Conservation (phyloP, 92 coral and sea anemone genomes). For the Blastomussa wellsi region DNA sequence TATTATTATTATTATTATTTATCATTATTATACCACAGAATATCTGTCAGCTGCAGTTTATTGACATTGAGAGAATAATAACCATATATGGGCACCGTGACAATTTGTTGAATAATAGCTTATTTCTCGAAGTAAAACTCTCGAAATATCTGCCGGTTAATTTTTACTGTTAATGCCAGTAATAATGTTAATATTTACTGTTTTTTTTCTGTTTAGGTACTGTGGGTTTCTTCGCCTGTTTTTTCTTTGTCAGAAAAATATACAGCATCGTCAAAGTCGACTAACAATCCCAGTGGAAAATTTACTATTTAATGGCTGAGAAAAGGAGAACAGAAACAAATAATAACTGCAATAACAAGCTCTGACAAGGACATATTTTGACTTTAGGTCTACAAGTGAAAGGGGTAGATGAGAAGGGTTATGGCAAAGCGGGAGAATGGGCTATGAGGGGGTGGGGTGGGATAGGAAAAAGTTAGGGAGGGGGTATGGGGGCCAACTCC, state of each 20-base stretch:
- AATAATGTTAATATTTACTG: too few species aligned
- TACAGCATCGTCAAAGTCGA: conserved; percentile 97
- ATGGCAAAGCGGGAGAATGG: background rate
- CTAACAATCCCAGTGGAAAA: conserved; percentile 20
- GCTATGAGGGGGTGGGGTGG: background rate
- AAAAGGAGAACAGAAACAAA: background rate
- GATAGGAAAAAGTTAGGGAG: background rate
- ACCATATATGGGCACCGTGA: too few species aligned
- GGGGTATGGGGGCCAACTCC: background rate
- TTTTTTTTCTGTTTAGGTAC: conserved; percentile 51
- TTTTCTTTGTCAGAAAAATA: conserved; percentile 95
- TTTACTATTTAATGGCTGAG: background rate
- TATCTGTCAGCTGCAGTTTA: too few species aligned
- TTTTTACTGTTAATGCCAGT: too few species aligned
- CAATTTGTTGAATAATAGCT: too few species aligned
- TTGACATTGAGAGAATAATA: too few species aligned
- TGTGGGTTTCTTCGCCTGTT: conserved; percentile 95
- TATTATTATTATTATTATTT: too few species aligned
- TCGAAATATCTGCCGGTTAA: too few species aligned
- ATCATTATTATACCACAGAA: too few species aligned
- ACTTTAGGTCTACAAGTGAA: background rate
- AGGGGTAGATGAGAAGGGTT: background rate
- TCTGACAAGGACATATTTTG: background rate
- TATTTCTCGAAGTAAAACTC: too few species aligned
- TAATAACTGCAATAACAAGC: background rate